Base-by-base conservation (phyloP, 1,140 invertebrate genomes). In the Diorhabda elongata region DNA sequence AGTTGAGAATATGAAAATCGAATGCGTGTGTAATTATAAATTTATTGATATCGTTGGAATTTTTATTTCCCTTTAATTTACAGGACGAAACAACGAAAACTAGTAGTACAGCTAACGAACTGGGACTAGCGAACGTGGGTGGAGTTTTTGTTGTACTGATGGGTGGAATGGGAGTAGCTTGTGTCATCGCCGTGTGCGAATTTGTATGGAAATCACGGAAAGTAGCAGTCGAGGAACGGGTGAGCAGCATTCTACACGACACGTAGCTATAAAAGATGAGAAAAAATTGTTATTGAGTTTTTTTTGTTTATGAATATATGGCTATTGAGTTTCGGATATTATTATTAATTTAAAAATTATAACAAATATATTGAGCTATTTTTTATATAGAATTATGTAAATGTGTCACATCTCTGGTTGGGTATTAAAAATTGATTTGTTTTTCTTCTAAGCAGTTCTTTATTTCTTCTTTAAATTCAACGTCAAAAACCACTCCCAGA, bases 81-180 rank as follows among this genome's bases (percentile, higher is more conserved):
- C 76, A 92, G 90, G 92, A 93, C 72, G 92, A 94, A 73, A 89
- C 89, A 57, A 91, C 90, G n/a, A 93, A 94, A 80, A 91, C 89
- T 26, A 92, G 89, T 70, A 92, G 91, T 70, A 89, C 91, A 2
- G 92, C 92, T 41, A 93, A 93, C 81, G 92, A 93, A 82, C 82
- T 94, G 67, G 93, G 93, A 6, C 83, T 98, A 71, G 93, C 93
- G 7, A 97, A 97, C 80, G 94, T 98, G 52, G 95, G 95, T 61
- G 96, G 96, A 3, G 96, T 98, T 2, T 98, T 98, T 81, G 93
- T 98, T 0, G 95, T 98, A 0, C 85, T 98, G 26, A 91, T 96
- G 85, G 93, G 91, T 45, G 94, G 94, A 6, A 94, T 95, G 90
- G 91, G 91, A 5, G 89, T 94, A 41, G 93, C 93, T 3, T 93